Evolutionary conservation across 1,140 invertebrate species (phyloP).

Genomic region (Drosophila saltans): DNA sequence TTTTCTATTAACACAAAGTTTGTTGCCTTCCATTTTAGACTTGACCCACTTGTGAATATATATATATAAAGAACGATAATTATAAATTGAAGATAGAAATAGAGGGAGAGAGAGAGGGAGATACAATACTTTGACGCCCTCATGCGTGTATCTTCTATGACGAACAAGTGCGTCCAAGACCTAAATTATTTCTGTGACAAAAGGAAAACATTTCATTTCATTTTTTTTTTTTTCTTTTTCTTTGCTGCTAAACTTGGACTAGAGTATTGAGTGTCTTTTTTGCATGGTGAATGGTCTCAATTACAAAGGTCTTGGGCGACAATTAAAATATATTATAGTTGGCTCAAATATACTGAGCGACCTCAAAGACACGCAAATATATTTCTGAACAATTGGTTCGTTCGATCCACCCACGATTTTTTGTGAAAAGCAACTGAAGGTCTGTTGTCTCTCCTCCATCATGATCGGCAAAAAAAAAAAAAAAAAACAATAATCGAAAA

Average conservation of each 20-base stretch:
- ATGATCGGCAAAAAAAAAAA: background rate
- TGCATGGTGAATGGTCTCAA: slow-evolving; percentile 47
- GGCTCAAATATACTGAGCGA: slow-evolving; percentile 3
- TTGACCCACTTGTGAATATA: slow-evolving; percentile 61
- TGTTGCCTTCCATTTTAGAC: slow-evolving; percentile 49
- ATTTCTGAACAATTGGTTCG: slow-evolving; percentile 27
- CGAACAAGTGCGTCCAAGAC: slow-evolving; percentile 61
- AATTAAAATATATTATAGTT: slow-evolving; percentile 43
- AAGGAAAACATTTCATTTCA: slow-evolving; percentile 63
- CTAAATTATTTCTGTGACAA: slow-evolving; percentile 65
- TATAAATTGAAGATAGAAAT: slow-evolving; percentile 63
- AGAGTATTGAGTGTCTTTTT: slow-evolving; percentile 59
- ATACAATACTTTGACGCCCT: slow-evolving; percentile 47
- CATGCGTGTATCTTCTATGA: slow-evolving; percentile 50
- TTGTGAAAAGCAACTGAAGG: slow-evolving; percentile 49
- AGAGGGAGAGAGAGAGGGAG: slow-evolving; percentile 42
- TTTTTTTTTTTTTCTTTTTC: slow-evolving; percentile 8
- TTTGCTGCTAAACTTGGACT: slow-evolving; percentile 43
- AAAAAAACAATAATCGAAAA: slow-evolving; percentile 19
- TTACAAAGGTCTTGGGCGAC: slow-evolving; percentile 63
- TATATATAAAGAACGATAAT: slow-evolving; percentile 51
- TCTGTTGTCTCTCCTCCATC: slow-evolving; percentile 1
- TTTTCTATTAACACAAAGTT: slow-evolving; percentile 32
- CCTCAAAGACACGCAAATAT: slow-evolving; percentile 47
- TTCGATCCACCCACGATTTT: slow-evolving; percentile 35